Percentiles rank a stretch among this genome's conserved stretches.
These are phyloP conservation scores for Nephrotoma guestfalica DNA, from an alignment of 2,888 invertebrate species.

Conservation along the genomic window DNA sequence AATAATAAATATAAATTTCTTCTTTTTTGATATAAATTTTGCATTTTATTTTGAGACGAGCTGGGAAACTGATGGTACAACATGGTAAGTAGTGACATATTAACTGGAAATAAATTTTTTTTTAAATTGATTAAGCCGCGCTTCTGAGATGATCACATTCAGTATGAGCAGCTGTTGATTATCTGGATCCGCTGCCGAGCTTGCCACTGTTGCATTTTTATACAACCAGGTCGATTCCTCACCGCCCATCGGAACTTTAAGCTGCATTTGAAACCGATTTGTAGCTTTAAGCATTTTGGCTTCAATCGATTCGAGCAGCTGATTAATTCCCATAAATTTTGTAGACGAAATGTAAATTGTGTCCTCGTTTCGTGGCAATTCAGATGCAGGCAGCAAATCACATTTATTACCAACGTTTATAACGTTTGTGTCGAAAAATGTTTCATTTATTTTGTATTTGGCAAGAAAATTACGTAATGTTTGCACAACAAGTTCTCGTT, in stretches of 20 bases:
- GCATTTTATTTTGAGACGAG: background rate
- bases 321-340: constrained; percentile 28
- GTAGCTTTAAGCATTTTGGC: constrained; percentile 36
- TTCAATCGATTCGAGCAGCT: constrained; percentile 24
- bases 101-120: constrained; percentile 16
- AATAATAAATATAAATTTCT: background rate
- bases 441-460: constrained; percentile 28
- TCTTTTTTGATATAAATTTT: background rate
- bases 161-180: constrained; percentile 39
- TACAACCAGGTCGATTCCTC: constrained; percentile 46
- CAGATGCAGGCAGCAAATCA: constrained; percentile 34
- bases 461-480: constrained; percentile 43
- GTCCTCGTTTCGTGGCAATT: constrained; percentile 15
- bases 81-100: background rate
- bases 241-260: constrained; percentile 45
- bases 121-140: constrained; percentile 41
- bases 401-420: constrained; percentile 63
- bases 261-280: constrained; percentile 35
- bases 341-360: constrained; percentile 35
- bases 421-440: constrained; percentile 23
- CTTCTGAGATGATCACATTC: constrained; percentile 40
- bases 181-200: constrained; percentile 34
- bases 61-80: too few relatives aligned
- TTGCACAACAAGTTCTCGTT: constrained; percentile 50
- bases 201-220: constrained; percentile 44